phyloP scores from a whole-genome alignment of 2,888 invertebrate species.

The Drosophila setosimentum region DNA sequence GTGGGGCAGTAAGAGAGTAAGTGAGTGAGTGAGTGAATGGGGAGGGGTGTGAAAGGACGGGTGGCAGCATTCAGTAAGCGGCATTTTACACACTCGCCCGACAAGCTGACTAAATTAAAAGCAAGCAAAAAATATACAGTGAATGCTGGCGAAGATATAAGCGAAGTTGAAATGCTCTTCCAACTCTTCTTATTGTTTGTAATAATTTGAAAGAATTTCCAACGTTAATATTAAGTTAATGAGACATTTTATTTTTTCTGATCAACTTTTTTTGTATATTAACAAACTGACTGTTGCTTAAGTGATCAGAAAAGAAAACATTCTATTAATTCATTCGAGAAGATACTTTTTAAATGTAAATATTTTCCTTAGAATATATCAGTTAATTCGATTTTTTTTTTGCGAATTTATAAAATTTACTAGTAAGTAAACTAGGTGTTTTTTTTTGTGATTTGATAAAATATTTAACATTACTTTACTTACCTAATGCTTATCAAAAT shows the following conservation, averaged over 20 bases:
- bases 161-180: slow-evolving; percentile 19
- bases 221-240: too few relatives aligned
- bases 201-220: not conserved
- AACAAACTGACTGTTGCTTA: not conserved
- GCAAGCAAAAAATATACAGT: slow-evolving; percentile 40
- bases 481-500: not conserved
- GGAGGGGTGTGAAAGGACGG: not conserved
- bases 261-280: too few relatives aligned
- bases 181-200: not conserved
- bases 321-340: not conserved
- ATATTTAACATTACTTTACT: not conserved
- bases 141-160: not conserved
- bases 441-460: not conserved
- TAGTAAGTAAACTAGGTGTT: too few relatives aligned
- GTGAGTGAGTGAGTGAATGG: not conserved
- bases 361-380: not conserved
- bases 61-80: slow-evolving; percentile 47
- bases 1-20: slow-evolving; percentile 23
- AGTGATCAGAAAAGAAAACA: not conserved
- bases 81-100: slow-evolving; percentile 69
- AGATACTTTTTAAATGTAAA: not conserved
- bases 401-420: not conserved
- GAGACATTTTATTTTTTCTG: too few relatives aligned
- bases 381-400: not conserved
- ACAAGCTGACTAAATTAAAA: slow-evolving; percentile 83